Conservation (phyloP, 2,113 vertebrate genomes). For the Anthoscopus minutus region DNA sequence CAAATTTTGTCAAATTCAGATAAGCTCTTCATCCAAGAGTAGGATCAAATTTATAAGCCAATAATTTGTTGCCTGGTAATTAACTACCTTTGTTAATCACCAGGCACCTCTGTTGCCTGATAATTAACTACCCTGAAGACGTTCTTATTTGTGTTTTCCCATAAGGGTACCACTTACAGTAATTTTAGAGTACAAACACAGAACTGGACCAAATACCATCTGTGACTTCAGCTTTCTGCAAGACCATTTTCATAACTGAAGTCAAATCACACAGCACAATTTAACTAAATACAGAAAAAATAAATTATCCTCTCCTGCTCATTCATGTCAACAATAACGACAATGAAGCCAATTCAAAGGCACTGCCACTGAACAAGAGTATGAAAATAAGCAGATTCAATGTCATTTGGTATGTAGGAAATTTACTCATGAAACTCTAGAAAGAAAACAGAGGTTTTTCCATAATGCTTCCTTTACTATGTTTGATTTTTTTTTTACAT, state of each 20-base stretch:
- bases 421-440: not conserved
- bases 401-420: not conserved
- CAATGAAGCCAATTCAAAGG: not conserved
- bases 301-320: not conserved
- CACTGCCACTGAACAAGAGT: not conserved
- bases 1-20: not conserved
- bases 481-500: not conserved
- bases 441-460: not conserved
- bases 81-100: not conserved
- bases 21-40: not conserved
- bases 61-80: not conserved
- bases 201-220: not conserved
- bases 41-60: not conserved
- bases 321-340: not conserved
- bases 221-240: not conserved
- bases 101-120: not conserved
- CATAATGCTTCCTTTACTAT: not conserved
- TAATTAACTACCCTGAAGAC: not conserved
- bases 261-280: not conserved
- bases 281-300: not conserved
- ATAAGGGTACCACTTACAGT: accelerated
- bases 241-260: not conserved
- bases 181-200: not conserved
- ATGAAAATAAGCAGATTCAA: not conserved
- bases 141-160: not conserved